Evolutionary conservation across 2,888 invertebrate genomes (phyloP).

Genomic region (Mesochorus sp.): DNA sequence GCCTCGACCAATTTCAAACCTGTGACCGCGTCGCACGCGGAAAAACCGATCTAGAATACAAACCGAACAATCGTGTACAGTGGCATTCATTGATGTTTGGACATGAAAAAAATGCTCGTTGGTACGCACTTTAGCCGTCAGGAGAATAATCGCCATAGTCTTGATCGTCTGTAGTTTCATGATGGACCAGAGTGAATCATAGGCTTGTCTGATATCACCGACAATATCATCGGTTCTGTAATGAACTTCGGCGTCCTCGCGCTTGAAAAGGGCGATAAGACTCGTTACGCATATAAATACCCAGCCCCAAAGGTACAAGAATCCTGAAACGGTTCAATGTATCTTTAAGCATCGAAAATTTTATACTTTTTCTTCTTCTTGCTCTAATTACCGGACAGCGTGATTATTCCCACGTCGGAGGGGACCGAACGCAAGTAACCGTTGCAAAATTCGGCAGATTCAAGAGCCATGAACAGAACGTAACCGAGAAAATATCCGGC

Average conservation of each 20-base stretch:
- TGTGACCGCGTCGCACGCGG: constrained; percentile 97
- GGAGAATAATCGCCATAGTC: constrained; percentile 89
- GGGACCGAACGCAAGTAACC: constrained; percentile 91
- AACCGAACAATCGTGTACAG: neutral
- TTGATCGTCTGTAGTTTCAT: constrained; percentile 92
- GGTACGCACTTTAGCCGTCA: constrained; percentile 93
- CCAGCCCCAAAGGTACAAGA: constrained; percentile 97
- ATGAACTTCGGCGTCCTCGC: constrained; percentile 84
- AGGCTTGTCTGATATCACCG: constrained; percentile 87
- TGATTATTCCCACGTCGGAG: constrained; percentile 88
- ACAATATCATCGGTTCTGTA: constrained; percentile 80
- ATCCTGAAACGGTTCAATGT: constrained; percentile 84
- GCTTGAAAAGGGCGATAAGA: constrained; percentile 93
- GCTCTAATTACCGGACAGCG: constrained; percentile 83
- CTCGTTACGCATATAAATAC: constrained; percentile 95
- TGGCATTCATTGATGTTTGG: neutral
- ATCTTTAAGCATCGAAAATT: neutral
- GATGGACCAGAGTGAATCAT: constrained; percentile 91
- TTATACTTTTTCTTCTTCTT: neutral
- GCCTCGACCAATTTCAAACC: constrained; percentile 97
- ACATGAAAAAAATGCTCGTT: neutral
- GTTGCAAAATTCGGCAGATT: constrained; percentile 98
- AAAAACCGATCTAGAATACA: constrained; percentile 91
- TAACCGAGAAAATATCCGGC: constrained; percentile 98
- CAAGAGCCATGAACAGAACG: constrained; percentile 97